A percentile compares a stretch with the other conserved stretches of the same genome.
Conservation (phyloP, 1,140 invertebrate species). For the Drosophila auraria region DNA sequence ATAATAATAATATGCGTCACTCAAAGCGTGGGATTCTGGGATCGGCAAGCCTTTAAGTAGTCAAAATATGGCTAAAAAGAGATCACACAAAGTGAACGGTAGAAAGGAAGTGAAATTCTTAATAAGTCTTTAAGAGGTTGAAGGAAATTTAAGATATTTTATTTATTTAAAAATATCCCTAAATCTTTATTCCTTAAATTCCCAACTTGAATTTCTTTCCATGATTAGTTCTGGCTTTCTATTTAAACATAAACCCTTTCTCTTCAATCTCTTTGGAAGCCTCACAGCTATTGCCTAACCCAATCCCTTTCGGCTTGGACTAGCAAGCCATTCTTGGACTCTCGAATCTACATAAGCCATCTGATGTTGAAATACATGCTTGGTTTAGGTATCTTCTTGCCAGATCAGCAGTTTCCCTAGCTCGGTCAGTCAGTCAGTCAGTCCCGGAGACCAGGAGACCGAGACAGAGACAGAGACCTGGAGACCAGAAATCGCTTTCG, state of each 20-base stretch:
- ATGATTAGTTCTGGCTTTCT: neutral
- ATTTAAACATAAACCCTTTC: too few species aligned
- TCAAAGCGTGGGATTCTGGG: constrained; percentile 49
- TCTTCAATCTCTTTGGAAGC: neutral
- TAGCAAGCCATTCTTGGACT: constrained; percentile 20
- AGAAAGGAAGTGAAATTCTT: constrained; percentile 12
- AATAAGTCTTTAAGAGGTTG: neutral
- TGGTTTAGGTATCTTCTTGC: constrained; percentile 32
- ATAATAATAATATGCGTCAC: constrained; percentile 41
- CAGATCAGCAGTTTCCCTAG: constrained; percentile 51
- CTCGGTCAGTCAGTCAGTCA: constrained; percentile 64
- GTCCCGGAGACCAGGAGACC: constrained; percentile 15
- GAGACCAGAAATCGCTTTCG: constrained; percentile 28
- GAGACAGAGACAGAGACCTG: constrained; percentile 9
- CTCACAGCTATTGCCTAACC: constrained; percentile 19
- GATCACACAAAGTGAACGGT: neutral
- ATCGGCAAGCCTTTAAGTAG: constrained; percentile 30
- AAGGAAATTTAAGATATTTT: neutral
- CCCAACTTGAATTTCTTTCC: neutral
- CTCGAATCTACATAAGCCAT: constrained; percentile 14
- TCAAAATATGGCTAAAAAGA: neutral
- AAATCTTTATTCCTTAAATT: neutral
- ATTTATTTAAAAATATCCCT: neutral
- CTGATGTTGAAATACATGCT: constrained; percentile 20
- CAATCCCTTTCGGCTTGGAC: constrained; percentile 41